Base-by-base conservation (phyloP, 2,113 vertebrate species). In the Athene cunicularia region DNA sequence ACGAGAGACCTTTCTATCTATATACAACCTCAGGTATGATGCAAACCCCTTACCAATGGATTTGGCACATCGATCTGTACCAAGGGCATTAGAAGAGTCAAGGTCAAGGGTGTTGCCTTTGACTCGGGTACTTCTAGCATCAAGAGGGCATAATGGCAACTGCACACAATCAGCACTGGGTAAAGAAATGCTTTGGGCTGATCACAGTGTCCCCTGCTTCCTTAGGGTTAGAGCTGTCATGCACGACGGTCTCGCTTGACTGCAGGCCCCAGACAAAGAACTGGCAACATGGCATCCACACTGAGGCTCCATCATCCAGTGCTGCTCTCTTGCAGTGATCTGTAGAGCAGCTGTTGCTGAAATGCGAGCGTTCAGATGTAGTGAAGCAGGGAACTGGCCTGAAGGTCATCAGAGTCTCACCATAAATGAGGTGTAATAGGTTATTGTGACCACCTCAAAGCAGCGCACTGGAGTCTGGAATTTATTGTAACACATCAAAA, bases 281-380 rank as follows among this genome's bases (percentile, higher is more conserved):
- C 19, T 26, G 16, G 28, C 0, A 0, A 60, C 49, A 8, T 10
- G 24, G 49, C 2, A 2, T 71, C 21, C 30, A 49, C 45, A 66
- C 30, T 33, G 74, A 88, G 50, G 22, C 15, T 71, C 35, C 60
- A 41, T 17, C 4, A 2, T 66, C 47, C 70, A 50, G 8, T 73
- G 32, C 20, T 52, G 45, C 39, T n/a, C 82, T 71, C 24, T 50
- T 56, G 35, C 49, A 80, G 30, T 37, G n/a, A 35, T 52, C 66
- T 20, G n/a, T 6, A 70, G 39, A 77, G 47, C 26, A 81, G 21
- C 30, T 68, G 11, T 60, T 53, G 73, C n/a, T 93, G 64, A 93
- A 87, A 77, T 33, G 5, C 26, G 77, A 80, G 17, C 62, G 50
- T 26, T 60, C 70, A 80, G 55, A 55, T 22, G 19, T 28, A 70